These are phyloP conservation scores for Nematostella vectensis DNA, from an alignment of 92 coral and sea anemone species.

Conservation along the genomic window DNA sequence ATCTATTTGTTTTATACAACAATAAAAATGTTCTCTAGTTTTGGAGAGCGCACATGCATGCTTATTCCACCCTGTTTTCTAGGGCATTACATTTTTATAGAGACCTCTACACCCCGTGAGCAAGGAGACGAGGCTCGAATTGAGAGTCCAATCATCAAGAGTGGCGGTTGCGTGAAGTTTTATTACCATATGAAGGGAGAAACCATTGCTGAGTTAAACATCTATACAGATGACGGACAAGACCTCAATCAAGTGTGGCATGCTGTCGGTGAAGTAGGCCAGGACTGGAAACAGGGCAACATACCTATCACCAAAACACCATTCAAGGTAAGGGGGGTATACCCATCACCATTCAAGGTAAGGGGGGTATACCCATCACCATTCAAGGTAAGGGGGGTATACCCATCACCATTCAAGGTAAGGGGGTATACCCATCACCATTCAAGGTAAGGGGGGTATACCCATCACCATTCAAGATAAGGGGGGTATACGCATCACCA, in stretches of 20 bases:
- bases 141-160: constrained; percentile 27
- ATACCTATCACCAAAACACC: constrained; percentile 16
- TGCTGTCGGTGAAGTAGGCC: constrained; percentile 21
- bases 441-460: too few species aligned
- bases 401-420: too few species aligned
- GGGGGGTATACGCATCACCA: too few species aligned
- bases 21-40: too few species aligned
- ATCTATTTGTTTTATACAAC: too few species aligned
- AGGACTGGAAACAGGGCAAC: constrained; percentile 20
- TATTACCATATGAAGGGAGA: constrained; percentile 42
- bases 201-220: constrained; percentile 36
- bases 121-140: constrained; percentile 38
- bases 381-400: too few species aligned
- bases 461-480: too few species aligned
- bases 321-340: constrained; percentile 35
- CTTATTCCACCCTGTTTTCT: too few species aligned
- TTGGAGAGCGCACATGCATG: too few species aligned
- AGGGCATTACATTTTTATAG: constrained; percentile 22
- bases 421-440: too few species aligned
- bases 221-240: constrained; percentile 26
- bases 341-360: too few species aligned
- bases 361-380: too few species aligned
- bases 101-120: constrained; percentile 12
- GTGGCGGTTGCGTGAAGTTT: constrained; percentile 37
- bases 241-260: constrained; percentile 19